Percentiles rank a stretch among this genome's conserved stretches.
Evolutionary conservation across 1,140 invertebrate genomes (phyloP).

Genomic region (Zaprionus vittiger): DNA sequence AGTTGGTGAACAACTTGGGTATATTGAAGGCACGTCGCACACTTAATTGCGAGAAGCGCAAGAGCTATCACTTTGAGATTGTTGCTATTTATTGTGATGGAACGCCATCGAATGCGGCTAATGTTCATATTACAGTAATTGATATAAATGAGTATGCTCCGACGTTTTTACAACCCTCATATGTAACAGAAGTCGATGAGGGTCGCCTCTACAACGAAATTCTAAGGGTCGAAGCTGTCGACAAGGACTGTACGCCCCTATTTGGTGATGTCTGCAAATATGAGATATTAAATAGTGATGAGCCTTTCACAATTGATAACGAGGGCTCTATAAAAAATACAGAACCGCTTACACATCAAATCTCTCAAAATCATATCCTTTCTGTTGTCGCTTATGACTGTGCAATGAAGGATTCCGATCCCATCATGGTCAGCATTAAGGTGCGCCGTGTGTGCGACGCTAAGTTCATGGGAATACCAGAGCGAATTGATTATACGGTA

Average conservation of each 20-base stretch:
- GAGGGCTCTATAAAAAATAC: conserved; percentile 96
- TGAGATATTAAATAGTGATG: conserved; percentile 94
- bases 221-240: conserved; percentile 94
- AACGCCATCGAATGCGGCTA: conserved; percentile 92
- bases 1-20: conserved; percentile 85
- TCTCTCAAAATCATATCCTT: conserved; percentile 97
- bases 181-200: conserved; percentile 95
- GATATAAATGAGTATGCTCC: conserved; percentile 98
- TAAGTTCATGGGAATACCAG: conserved; percentile 89
- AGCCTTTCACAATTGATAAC: conserved; percentile 96
- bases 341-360: conserved; percentile 94
- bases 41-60: conserved; percentile 96
- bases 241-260: conserved; percentile 95
- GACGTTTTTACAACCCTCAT: conserved; percentile 94
- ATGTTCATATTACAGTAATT: conserved; percentile 96
- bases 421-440: conserved; percentile 97
- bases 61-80: conserved; percentile 98
- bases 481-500: conserved; percentile 96
- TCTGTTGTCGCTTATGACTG: conserved; percentile 98
- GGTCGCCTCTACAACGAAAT: conserved; percentile 95
- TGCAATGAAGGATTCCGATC: conserved; percentile 94
- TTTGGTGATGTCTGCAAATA: conserved; percentile 98
- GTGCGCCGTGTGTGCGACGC: conserved; percentile 86
- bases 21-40: conserved; percentile 90
- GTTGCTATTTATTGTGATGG: conserved; percentile 95